Base-by-base conservation (phyloP, 2,113 vertebrate species). In the Recurvirostra avosetta region DNA sequence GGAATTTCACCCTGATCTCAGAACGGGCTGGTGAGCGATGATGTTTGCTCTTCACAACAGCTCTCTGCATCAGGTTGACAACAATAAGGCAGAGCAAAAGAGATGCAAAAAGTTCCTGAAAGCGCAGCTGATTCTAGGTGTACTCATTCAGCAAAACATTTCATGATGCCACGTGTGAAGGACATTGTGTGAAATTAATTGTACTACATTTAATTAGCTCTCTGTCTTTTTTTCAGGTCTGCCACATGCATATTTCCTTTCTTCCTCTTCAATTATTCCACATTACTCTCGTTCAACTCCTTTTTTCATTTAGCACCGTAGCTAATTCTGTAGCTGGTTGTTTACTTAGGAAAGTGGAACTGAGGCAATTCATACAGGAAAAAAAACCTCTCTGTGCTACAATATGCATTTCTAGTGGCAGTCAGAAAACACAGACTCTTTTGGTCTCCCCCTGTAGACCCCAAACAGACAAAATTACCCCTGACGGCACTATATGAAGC, bases 121-220 rank as follows among this genome's bases (percentile, higher is more conserved):
- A 73, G 70, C 0, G 0, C 45, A 50, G 52, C 32, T 65, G 36
- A 36, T 34, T 23, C 77, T 43, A 1, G 2, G 70, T 52, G 17
- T 15, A 6, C 14, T 86, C 90, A 83, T 55, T 68, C 12, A 4
- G 82, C 67, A 79, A 59, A 92, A 53, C 32, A 12, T 83, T 87
- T 93, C 27, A 34, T 21, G 88, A 12, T 67, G 63, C 71, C 2
- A 7, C 47, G 32, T 47, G 63, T 16, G 82, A 92, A 88, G 88
- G 82, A 71, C 66, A 47, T 21, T 47, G 55, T 79, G 86, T 83
- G 79, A 90, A 93, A 96, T 86, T 79, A 88, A 81, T 89, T 93
- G 78, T 68, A 38, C 41, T 27, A 58, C 71, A 90, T 92, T 95
- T 95, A 92, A 92, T 96, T 88, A 95, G 78, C n/a, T n/a, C 52